Base-by-base conservation (phyloP, 2,113 vertebrate genomes). In the Malurus elegans region DNA sequence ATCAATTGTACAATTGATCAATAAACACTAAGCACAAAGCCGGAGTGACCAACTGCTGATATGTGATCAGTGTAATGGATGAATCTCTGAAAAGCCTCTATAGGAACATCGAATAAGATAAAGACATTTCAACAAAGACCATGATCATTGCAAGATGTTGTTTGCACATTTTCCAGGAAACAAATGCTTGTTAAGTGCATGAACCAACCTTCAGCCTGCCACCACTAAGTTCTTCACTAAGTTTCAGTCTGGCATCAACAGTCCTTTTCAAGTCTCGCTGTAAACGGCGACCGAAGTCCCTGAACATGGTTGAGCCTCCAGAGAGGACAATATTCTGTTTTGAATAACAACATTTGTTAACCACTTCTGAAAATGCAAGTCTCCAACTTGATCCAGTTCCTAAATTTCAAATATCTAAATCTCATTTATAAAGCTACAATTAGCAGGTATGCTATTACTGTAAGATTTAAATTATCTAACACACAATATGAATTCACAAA, bases 221-320 rank as follows among this genome's bases (percentile, higher is more conserved):
- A 36, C 99, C 99, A 47, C 99, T 99, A 95, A 99, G 98, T 96
- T 99, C 99, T 97, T 99, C 99, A 72, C 99, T 99, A 97, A 99
- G 98, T 97, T 99, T 99, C 97, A 99, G 98, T 32, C 99, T 97
- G 88, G 99, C 99, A 86, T 99, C 99, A 50, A 99, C 99, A 12
- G 99, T 98, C 93, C 99, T 99, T 98, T 99, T 99, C 93, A 99
- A 97, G 97, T 99, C 99, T 97, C 99, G 98, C 96, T 99, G 99
- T 96, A 99, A 97, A 93, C 99, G 99, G 34, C 99, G 99, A 45
- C 99, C 99, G 7, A 99, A 99, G 97, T 99, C 99, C 97, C 99
- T 98, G 98, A 99, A 99, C 99, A 99, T 99, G 97, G 99, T 99
- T 97, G 99, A 99, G 62, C 99, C 99, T 90, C 99, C 99, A 14